Conservation (phyloP, 2,797 vertebrate genomes). For the Amniataba percoides region DNA sequence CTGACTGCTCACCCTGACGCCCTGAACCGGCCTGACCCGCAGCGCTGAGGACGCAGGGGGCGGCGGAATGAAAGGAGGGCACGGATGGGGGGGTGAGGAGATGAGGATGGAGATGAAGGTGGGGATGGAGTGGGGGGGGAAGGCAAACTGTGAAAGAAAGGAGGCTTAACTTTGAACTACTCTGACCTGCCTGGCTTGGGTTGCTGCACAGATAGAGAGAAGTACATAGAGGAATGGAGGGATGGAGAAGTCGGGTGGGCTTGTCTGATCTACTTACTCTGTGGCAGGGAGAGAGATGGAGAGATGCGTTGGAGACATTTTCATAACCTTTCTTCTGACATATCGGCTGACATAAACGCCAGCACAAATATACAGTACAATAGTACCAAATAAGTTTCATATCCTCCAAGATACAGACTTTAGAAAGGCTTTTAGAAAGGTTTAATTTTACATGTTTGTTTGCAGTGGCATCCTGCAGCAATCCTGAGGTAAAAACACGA, state of each 20-base stretch:
- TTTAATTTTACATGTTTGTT: too few species aligned
- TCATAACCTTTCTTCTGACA: neutral
- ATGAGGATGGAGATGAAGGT: slow-evolving; percentile 21
- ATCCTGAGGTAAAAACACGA: too few species aligned
- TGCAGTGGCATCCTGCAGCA: too few species aligned
- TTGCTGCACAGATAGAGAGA: slow-evolving; percentile 8
- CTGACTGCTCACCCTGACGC: slow-evolving; percentile 69
- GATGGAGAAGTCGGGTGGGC: slow-evolving; percentile 8
- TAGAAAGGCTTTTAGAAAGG: neutral
- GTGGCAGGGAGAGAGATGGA: slow-evolving; percentile 7
- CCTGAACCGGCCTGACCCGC: slow-evolving; percentile 64
- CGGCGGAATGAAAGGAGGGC: slow-evolving; percentile 13
- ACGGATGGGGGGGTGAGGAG: neutral
- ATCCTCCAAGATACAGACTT: neutral
- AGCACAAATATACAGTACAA: neutral
- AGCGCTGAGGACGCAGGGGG: slow-evolving; percentile 33
- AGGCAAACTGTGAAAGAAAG: slow-evolving; percentile 36
- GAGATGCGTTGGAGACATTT: neutral
- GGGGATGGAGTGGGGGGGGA: slow-evolving; percentile 1
- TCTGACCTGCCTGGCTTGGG: slow-evolving; percentile 15
- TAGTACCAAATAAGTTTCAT: neutral
- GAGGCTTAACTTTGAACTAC: slow-evolving; percentile 37
- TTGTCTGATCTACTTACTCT: slow-evolving; percentile 31
- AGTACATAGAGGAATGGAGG: neutral
- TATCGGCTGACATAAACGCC: neutral